phyloP scores from a whole-genome alignment of 2,888 invertebrate genomes.

The Argyra leucocephala region DNA sequence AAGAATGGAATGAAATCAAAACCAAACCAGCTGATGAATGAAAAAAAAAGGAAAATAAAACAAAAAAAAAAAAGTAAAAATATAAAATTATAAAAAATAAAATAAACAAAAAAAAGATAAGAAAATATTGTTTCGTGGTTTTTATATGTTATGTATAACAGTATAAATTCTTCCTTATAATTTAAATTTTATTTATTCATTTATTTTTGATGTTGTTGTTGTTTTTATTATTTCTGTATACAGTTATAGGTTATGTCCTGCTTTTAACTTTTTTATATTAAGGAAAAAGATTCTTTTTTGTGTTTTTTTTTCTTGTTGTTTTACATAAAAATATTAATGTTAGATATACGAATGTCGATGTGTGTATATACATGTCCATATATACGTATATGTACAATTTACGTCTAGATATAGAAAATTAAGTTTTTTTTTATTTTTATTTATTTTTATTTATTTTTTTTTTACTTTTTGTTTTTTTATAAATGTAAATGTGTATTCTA shows the following conservation, averaged over 20 bases:
- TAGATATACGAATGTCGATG: neutral
- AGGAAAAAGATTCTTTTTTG: neutral
- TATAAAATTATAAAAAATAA: too few species aligned
- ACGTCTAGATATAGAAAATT: neutral
- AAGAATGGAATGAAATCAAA: neutral
- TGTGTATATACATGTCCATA: neutral
- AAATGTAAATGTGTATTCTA: neutral
- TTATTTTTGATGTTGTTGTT: too few species aligned
- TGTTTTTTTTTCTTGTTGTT: neutral
- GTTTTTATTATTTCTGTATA: neutral
- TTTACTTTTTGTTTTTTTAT: neutral
- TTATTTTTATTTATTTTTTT: too few species aligned
- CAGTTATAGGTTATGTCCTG: neutral
- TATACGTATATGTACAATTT: neutral
- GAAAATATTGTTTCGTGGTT: too few species aligned
- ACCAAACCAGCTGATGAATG: slow-evolving; percentile 2
- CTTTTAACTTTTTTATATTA: neutral
- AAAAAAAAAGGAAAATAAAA: neutral
- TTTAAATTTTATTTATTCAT: too few species aligned
- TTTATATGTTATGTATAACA: too few species aligned
- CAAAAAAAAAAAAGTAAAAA: too few species aligned
- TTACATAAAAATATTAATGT: neutral
- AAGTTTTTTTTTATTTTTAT: neutral
- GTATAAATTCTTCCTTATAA: too few species aligned
- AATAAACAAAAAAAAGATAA: too few species aligned